Percentiles rank a stretch among this genome's conserved stretches.
Conservation (phyloP, 2,888 invertebrate genomes). For the Scaptomyza tumidula region DNA sequence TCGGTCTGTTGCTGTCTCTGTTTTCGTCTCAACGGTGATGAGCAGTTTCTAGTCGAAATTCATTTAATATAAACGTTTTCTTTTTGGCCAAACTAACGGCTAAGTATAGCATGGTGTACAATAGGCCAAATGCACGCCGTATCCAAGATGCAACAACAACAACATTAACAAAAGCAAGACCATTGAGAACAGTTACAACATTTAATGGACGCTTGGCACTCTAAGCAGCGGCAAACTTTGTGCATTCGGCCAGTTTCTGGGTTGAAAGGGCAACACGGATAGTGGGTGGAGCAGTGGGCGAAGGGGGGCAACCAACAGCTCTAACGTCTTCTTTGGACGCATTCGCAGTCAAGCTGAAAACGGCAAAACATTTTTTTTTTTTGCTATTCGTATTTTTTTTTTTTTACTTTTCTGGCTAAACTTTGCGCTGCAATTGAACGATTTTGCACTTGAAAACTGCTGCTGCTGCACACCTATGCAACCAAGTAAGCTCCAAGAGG, state of each 20-base stretch:
- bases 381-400: no score
- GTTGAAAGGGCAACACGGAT: neutral
- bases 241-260: constrained; percentile 3
- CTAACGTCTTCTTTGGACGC: constrained; percentile 35
- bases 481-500: constrained; percentile 8
- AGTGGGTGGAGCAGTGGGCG: neutral
- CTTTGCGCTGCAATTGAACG: constrained; percentile 66
- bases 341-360: constrained; percentile 63
- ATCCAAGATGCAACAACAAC: constrained; percentile 17
- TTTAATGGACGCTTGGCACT: constrained; percentile 66
- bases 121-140: constrained; percentile 35
- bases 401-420: constrained; percentile 31
- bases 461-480: constrained; percentile 48
- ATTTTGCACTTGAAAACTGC: constrained; percentile 61
- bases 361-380: constrained; percentile 37
- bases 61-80: constrained; percentile 66
- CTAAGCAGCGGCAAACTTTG: constrained; percentile 57
- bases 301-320: neutral
- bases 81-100: constrained; percentile 28
- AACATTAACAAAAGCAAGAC: constrained; percentile 1
- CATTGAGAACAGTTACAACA: constrained; percentile 23
- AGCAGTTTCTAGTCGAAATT: constrained; percentile 38
- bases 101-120: constrained; percentile 18
- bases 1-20: neutral
- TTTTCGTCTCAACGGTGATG: neutral